These are phyloP conservation scores for Hirudinaria manillensis DNA, from an alignment of 2,888 invertebrate genomes.

Conservation along the genomic window DNA sequence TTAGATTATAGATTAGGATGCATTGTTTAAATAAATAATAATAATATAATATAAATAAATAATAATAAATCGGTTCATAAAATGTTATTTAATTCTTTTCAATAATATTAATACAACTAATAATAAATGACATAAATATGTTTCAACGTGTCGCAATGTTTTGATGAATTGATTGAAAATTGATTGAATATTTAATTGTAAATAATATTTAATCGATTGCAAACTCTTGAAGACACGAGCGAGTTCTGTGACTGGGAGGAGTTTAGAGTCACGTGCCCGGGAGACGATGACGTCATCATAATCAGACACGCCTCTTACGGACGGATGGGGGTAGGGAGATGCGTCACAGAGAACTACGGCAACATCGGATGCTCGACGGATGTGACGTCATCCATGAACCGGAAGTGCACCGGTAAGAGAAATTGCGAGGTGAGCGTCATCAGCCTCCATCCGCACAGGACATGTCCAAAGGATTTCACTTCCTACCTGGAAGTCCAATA, in stretches of 20 bases:
- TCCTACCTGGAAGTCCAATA: conserved; percentile 36
- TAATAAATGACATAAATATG: background rate
- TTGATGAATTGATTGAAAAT: background rate
- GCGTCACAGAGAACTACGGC: conserved; percentile 34
- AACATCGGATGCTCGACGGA: conserved; percentile 34
- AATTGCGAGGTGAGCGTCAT: conserved; percentile 36
- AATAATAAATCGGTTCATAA: no score
- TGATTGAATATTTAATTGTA: background rate
- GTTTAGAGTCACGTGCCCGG: conserved; percentile 15
- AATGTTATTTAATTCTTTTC: no score
- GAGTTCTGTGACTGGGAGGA: conserved; percentile 33
- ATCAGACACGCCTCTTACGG: conserved; percentile 29
- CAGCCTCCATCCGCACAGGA: conserved; percentile 35
- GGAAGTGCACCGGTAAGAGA: conserved; percentile 29
- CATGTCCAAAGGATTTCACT: conserved; percentile 36
- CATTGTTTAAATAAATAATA: no score
- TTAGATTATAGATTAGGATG: no score
- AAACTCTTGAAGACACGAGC: background rate
- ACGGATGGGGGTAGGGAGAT: conserved; percentile 31
- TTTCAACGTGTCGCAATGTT: background rate
- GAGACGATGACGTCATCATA: conserved; percentile 17
- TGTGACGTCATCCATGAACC: conserved; percentile 32
- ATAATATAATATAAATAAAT: no score
- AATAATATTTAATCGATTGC: background rate
- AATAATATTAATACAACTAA: no score